Base-by-base conservation (phyloP, 1,140 invertebrate species). In the Eulimnadia texana region DNA sequence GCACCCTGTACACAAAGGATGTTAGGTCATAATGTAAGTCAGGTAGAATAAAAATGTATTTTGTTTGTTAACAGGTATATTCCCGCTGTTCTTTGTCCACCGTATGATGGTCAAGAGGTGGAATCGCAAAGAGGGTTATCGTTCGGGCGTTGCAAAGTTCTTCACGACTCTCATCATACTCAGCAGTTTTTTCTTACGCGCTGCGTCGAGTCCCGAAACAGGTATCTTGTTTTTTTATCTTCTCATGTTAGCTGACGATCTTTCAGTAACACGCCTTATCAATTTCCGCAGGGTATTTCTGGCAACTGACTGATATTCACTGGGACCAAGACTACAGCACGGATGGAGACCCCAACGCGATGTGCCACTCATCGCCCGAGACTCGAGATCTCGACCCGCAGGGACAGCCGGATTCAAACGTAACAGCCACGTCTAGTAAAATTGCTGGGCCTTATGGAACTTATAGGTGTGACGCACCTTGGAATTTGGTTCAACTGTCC, bases 231-330 rank as follows among this genome's bases (percentile, higher is more conserved):
- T n/a, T n/a, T n/a, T n/a, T n/a, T 19, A 19, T n/a, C 22, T 50
- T 50, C 2, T 50, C 49, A 19, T 50, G n/a, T 19, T 19, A 50
- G 22, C 49, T 50, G 9, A 19, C 49, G 22, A 22, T 50, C 2
- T 19, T 50, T 50, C 22, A n/a, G 11, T 3, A 6, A 22, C 22
- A 54, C n/a, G 20, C 22, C 64, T 67, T 61, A 67, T 68, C 70
- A 66, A 70, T 74, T 77, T 69, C 85, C 82, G n/a, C 79, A 91
- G 90, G 88, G 65, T 87, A 85, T 72, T 92, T 93, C 76, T 93
- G 90, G 90, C 89, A 92, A 72, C 86, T 93, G 65, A 90, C 87
- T 52, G 89, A 93, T 72, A 82, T 92, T 65, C 90, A 93, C 73
- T 88, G 88, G 74, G 88, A 92, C 70, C 81, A 83, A 6, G 79